Percentiles rank a stretch among this genome's conserved stretches.
Conservation (phyloP, 2,888 invertebrate species). For the Zelleria hepariella region DNA sequence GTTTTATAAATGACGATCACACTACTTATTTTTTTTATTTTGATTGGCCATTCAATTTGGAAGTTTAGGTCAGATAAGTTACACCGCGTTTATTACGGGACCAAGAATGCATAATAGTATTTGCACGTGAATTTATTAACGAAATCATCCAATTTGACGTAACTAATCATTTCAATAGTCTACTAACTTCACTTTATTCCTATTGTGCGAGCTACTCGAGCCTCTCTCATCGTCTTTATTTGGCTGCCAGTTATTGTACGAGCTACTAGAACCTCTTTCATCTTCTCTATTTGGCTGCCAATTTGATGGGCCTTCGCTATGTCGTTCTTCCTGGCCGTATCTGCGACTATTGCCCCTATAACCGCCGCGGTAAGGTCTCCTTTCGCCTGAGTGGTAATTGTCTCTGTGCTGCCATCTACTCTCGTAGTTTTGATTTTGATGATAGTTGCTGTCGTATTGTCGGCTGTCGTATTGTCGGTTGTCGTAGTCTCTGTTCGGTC, state of each 20-base stretch:
- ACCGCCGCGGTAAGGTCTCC: conserved; percentile 37
- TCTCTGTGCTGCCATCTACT: conserved; percentile 30
- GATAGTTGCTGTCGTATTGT: conserved; percentile 13
- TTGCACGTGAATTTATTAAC: background rate
- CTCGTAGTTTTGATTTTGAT: conserved; percentile 7
- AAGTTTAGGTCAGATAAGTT: no score
- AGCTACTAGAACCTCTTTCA: background rate
- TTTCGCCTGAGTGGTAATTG: conserved; percentile 15
- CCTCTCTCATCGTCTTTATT: conserved; percentile 15
- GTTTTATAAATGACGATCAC: no score
- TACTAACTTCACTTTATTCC: conserved; percentile 52
- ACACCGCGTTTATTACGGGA: no score
- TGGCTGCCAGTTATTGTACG: no score
- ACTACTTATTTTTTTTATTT: no score
- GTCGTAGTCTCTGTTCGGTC: conserved; percentile 21
- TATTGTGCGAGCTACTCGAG: conserved; percentile 19
- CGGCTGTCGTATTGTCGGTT: conserved; percentile 18
- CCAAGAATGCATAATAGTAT: no score
- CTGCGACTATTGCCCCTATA: conserved; percentile 25
- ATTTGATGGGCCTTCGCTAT: conserved; percentile 18
- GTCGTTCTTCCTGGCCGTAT: conserved; percentile 18
- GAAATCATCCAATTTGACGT: background rate
- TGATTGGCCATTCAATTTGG: no score
- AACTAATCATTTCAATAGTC: conserved; percentile 35
- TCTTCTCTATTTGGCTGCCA: conserved; percentile 11